These are phyloP conservation scores for Agonopterix arenella DNA, from an alignment of 2,888 invertebrate genomes.

Conservation along the genomic window DNA sequence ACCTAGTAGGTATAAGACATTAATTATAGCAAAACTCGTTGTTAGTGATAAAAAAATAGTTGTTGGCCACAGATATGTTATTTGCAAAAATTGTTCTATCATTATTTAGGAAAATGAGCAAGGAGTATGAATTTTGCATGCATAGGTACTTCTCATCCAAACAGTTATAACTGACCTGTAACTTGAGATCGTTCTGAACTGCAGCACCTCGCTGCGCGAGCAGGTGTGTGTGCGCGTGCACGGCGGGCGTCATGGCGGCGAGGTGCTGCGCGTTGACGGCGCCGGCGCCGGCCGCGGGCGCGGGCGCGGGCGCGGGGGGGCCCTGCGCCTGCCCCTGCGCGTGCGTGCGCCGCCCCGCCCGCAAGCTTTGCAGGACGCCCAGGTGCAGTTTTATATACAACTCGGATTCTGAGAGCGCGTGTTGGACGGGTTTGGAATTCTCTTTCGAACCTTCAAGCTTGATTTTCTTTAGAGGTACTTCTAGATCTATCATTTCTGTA, in stretches of 20 bases:
- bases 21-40: no score
- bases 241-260: slow-evolving; percentile 57
- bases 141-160: no score
- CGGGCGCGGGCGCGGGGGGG: slow-evolving; percentile 71
- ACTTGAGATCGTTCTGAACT: slow-evolving; percentile 48
- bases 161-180: slow-evolving; percentile 52
- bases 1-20: no score
- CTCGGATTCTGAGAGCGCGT: slow-evolving; percentile 40
- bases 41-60: no score
- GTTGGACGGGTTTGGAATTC: slow-evolving; percentile 33
- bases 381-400: slow-evolving; percentile 82
- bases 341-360: slow-evolving; percentile 65
- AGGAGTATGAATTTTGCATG: no score
- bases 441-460: slow-evolving; percentile 52
- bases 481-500: slow-evolving; percentile 49
- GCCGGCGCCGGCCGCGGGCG: no score
- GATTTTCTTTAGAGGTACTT: slow-evolving; percentile 52
- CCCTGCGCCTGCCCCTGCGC: no score
- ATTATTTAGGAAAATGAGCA: no score
- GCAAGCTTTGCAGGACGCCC: slow-evolving; percentile 79
- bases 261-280: slow-evolving; percentile 81
- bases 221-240: slow-evolving; percentile 59
- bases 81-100: no score
- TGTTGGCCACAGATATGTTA: no score
- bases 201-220: slow-evolving; percentile 45